Base-by-base conservation (phyloP, 2,113 vertebrate species). In the Coptodon bakossiorum region DNA sequence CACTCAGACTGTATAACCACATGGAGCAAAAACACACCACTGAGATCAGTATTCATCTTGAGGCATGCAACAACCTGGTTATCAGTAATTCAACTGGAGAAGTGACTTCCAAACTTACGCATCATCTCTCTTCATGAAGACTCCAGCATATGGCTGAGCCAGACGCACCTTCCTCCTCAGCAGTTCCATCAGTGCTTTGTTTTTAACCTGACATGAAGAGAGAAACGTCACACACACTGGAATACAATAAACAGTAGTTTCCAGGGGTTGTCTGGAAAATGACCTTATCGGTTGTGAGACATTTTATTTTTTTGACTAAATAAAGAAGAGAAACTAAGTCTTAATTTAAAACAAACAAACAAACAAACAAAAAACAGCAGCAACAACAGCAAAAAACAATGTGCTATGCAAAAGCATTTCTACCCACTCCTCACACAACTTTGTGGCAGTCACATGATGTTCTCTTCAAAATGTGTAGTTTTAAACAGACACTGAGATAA, bases 91-190 rank as follows among this genome's bases (percentile, higher is more conserved):
- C 34, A 40, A 22, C 17, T 50, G 27, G 17, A 82, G n/a, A 24
- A 36, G 13, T 31, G 16, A 57, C 6, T 19, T 17, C 2, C 56
- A 27, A 4, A 82, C 93, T 97, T 96, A 99, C 99, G 87, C 97
- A 87, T 99, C 98, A 80, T 99, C 98, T 90, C 93, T 98, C 94
- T 98, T 99, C 80, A 99, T 95, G 83, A 99, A 99, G 40, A 99
- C 97, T 1, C 99, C 99, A 5, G 98, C 99, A 3, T 99, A 99
- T 0, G 99, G 98, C 94, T 99, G 98, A 81, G 98, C 98, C 14
- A 99, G 97, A 16, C 98, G 97, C 6, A 99, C 98, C 85, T 99
- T 99, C 85, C 98, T 96, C 91, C 98, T 97, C 86, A 99, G 89
- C 76, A 99, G 96, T 80, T 99, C 99, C 94, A 99, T 97, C 93